Evolutionary conservation across 1,140 invertebrate species (phyloP), one percentile per base, ranked within the genome.

Genomic region (Trachymyrmex cornetzi): DNA sequence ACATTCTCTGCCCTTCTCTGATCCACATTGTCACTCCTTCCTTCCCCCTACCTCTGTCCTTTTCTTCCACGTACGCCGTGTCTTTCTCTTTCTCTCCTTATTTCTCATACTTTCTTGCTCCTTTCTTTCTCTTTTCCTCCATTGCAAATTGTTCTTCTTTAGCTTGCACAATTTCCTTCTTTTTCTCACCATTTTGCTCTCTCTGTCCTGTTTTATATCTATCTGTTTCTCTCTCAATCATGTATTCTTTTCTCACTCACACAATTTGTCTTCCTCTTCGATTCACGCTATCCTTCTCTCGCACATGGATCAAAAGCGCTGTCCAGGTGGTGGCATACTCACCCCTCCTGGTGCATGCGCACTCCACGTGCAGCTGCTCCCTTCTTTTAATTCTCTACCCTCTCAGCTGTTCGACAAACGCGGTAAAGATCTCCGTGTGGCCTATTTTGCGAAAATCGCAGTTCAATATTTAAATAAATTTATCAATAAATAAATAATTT

Each of bases 361-460:
- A 61, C 24, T 84, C 16, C 57, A 22, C 24, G 19, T 38, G 24
- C 61, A 57, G 50, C 53, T 82, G 22, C 19, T 24, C 55, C 80
- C 27, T 34, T 50, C 34, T 44, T 82, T 48, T 50, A 19, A 69
- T 64, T 50, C 19, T 19, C 57, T 30, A 61, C 38, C 38, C 44
- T 11, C 80, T 11, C 80, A 75, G 80, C 80, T 84, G 44, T 24
- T 84, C 80, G 19, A 84, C 27, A 27, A 22, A 84, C 38, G 55
- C 69, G 69, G 12, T 84, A 61, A 75, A 84, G 55, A 84, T 75
- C 38, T 38, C n/a, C 30, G 22, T 44, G 12, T 84, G 55, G 69
- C 80, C 80, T 84, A 84, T 84, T 75, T 84, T 44, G 19, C 22
- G 16, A 22, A n/a, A 34, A 72, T 72, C 34, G 66, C 67, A 14